Conservation (phyloP, 2,888 invertebrate species). For the Protophormia terraenovae region DNA sequence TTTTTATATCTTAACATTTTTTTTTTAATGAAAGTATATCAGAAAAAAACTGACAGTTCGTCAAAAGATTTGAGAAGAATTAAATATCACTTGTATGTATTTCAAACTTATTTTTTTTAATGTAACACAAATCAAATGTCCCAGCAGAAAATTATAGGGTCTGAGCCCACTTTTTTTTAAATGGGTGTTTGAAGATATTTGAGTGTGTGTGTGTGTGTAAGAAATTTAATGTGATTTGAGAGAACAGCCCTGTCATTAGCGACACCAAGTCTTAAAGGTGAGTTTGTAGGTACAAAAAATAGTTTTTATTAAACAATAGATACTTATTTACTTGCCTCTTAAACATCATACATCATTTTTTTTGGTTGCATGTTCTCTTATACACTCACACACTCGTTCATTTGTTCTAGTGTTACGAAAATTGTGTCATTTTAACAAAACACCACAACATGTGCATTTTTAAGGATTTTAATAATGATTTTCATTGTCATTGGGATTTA, state of each 20-base stretch:
- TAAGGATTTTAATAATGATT: conserved; percentile 61
- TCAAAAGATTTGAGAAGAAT: conserved; percentile 58
- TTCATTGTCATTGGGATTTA: conserved; percentile 62
- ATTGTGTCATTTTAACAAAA: conserved; percentile 67
- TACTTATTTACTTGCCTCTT: conserved; percentile 48
- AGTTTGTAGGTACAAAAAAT: too few species aligned
- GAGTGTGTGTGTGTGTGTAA: neutral
- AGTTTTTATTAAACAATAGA: conserved; percentile 39
- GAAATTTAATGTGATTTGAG: conserved; percentile 43
- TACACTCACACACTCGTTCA: neutral
- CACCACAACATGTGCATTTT: conserved; percentile 64
- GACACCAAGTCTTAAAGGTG: conserved; percentile 50
- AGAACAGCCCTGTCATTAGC: conserved; percentile 59
- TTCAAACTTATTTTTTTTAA: neutral
- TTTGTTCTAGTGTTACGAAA: conserved; percentile 58
- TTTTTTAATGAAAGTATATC: neutral
- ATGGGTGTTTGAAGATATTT: neutral
- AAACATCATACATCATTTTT: conserved; percentile 61
- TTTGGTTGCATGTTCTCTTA: conserved; percentile 12
- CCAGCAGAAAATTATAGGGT: conserved; percentile 66
- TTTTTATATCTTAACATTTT: neutral
- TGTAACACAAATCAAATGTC: conserved; percentile 54
- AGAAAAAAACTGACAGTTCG: conserved; percentile 63
- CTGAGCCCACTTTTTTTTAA: conserved; percentile 30
- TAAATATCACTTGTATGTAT: conserved; percentile 19